These are phyloP conservation scores for Piprites chloris DNA, from an alignment of 2,113 vertebrate species.

Conservation along the genomic window DNA sequence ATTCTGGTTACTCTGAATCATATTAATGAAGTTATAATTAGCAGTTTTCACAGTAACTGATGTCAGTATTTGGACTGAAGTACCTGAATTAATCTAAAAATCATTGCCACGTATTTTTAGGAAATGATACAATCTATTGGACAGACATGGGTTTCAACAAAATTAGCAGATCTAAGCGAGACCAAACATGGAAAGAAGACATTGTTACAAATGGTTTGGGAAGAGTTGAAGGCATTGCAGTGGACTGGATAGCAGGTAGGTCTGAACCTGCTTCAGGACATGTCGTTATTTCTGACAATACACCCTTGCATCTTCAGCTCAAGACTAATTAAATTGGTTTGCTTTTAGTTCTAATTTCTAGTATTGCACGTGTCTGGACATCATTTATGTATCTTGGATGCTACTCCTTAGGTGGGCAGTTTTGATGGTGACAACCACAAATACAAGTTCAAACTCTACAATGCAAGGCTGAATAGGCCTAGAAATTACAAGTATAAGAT, in stretches of 20 bases:
- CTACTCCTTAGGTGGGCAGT: not conserved
- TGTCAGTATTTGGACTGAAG: not conserved
- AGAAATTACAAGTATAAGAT: not conserved
- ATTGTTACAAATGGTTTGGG: slow-evolving; percentile 93
- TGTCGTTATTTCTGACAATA: not conserved
- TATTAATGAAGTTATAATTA: not conserved
- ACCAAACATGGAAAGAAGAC: slow-evolving; percentile 98
- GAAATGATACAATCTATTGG: slow-evolving; percentile 98
- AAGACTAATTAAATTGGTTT: not conserved
- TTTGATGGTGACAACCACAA: not conserved
- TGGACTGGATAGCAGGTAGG: slow-evolving; percentile 96
- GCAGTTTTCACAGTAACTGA: not conserved
- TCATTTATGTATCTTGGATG: not conserved
- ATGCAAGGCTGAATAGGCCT: not conserved
- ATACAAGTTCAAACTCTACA: not conserved
- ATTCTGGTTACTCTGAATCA: not conserved
- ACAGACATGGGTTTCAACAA: slow-evolving; percentile 98
- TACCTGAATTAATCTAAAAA: not conserved
- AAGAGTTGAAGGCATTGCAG: slow-evolving; percentile 93
- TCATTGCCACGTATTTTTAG: slow-evolving; percentile 62
- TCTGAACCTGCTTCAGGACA: not conserved
- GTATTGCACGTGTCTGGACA: not conserved
- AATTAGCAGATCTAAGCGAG: slow-evolving; percentile 91
- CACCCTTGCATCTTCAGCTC: not conserved
- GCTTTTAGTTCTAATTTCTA: not conserved